Base-by-base conservation (phyloP, 2,888 invertebrate species). In the Latrodectus elegans region DNA sequence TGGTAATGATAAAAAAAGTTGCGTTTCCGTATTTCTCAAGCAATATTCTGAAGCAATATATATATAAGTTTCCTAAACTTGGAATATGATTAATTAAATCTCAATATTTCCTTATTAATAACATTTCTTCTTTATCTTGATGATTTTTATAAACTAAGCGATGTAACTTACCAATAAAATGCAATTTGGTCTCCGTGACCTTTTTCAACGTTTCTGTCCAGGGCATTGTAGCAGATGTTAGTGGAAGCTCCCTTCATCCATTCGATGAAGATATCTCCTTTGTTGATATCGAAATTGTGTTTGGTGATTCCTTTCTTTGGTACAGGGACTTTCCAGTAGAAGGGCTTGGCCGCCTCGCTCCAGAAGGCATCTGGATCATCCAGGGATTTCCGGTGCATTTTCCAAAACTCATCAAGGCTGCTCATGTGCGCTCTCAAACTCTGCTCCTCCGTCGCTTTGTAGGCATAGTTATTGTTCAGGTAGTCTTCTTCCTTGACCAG, bases 181-280 rank as follows among this genome's bases (percentile, higher is more conserved):
- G 98, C 98, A 89, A 98, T 94, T 92, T 96, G 96, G 91, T 98
- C 96, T 53, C 97, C 98, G 89, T 95, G 93, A 17, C 98, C 98
- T 90, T 95, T 96, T 91, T 96, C 95, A 81, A 99, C 95, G 92
- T 97, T 96, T 89, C 96, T 95, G 93, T 99, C 99, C 91, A 99
- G 93, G 78, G 97, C 94, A 93, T 99, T 99, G 93, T 97, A 99
- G 92, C 97, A 97, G 89, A 99, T 95, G 92, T 99, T 99, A 65
- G 99, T 99, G 55, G 95, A 95, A 6, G 97, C 97, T 10, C 98
- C 99, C 91, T 97, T 96, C 95, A 99, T 95, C 97, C 98, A 99
- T 92, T 97, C 97, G 71, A 97, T 95, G 91, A 94, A 96, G 90
- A 99, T 95, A n/a, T 96, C 95, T 73, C 99, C 99, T 92, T 97